Evolutionary conservation across 2,888 invertebrate genomes (phyloP), one percentile per base, ranked within the genome.

Genomic region (Plebejus anna): DNA sequence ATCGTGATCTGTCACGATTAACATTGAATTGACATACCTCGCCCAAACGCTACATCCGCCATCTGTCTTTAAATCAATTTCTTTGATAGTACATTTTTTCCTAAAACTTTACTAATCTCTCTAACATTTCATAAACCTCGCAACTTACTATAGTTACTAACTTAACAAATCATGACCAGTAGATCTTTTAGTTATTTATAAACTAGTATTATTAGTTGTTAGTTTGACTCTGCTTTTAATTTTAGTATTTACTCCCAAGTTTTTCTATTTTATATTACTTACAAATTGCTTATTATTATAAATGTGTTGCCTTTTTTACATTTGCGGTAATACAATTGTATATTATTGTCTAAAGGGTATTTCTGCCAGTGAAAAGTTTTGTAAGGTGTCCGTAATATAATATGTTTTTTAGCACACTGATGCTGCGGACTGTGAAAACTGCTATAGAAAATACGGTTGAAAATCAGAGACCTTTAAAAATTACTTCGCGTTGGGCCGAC

Each of bases 181-280:
- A 66, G 66, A 66, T 66, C 32, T 66, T 66, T 66, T 66, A 66
- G 36, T 66, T 28, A 66, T 66, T 32, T 66, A 22, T 66, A 11
- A 28, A 32, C 5, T 36, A 66, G 32, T 66, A 66, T 66, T 66
- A 66, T 66, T 36, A 66, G 66, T 32, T 66, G 5, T 9, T 32
- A 66, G 66, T 66, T 32, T 13, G 32, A 36, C 66, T 13, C 16
- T 61, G 61, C 7, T 66, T 36, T 32, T 13, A 66, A 0, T 32
- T 66, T 66, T 32, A 32, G 6, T 61, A 9, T 36, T 13, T 36
- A 36, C 36, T 16, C 16, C 59, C 9, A 13, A 32, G 13, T 66
- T 16, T 66, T 66, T 6, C 2, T 61, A 11, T 61, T 32, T 61
- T 66, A 13, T 6, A 13, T 4, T 66, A 32, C 66, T 36, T 66